Conservation (phyloP, 2,797 vertebrate species). For the Urocyon cinereoargenteus region DNA sequence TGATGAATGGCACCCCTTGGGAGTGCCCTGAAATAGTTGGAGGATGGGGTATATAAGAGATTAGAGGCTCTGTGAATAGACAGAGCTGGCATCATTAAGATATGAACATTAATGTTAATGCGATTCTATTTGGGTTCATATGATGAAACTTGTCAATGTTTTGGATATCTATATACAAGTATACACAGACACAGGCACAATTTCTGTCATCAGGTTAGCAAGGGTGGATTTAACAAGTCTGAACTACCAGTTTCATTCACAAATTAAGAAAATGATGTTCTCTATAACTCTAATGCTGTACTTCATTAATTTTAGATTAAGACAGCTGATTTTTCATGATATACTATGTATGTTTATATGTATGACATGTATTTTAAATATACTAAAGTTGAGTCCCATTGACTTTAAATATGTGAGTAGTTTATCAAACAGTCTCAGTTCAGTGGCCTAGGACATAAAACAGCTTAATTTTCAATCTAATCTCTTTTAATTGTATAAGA, state of each 20-base stretch:
- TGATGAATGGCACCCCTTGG: background rate
- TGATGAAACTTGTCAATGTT: background rate
- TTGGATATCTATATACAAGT: background rate
- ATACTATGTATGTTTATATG: background rate
- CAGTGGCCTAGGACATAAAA: background rate
- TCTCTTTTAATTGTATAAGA: background rate
- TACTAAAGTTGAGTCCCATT: background rate
- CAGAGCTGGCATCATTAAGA: background rate
- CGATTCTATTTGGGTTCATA: background rate
- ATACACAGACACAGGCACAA: background rate
- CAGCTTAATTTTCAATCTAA: slow-evolving; percentile 6
- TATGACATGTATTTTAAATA: background rate
- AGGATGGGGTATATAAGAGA: background rate
- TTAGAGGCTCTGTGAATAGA: background rate
- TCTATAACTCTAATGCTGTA: background rate
- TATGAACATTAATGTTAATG: background rate
- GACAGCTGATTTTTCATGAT: background rate
- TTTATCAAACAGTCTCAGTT: slow-evolving; percentile 25
- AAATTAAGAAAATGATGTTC: background rate
- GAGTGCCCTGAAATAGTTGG: background rate
- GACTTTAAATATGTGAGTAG: background rate
- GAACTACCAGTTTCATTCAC: background rate
- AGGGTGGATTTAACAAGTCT: background rate
- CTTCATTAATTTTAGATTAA: slow-evolving; percentile 4
- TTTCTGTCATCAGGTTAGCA: background rate